A percentile compares a stretch with the other conserved stretches of the same genome.
Evolutionary conservation across 2,797 vertebrate species (phyloP).

Genomic region (Hydrolagus colliei): DNA sequence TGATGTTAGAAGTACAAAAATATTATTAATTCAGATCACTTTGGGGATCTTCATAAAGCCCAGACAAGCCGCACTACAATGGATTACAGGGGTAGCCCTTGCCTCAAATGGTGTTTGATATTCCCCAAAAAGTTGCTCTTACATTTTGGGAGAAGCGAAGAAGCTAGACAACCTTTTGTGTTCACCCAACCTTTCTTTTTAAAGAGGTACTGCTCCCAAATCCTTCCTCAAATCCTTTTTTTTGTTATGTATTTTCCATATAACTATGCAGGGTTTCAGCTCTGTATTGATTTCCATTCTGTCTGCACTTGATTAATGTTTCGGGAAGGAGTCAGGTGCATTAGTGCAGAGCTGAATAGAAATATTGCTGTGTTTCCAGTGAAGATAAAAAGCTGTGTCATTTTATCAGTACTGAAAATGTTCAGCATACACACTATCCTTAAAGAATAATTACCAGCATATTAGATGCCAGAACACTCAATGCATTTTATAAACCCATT

Average conservation of each 20-base stretch:
- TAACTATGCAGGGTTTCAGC: constrained; percentile 42
- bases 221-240: constrained; percentile 35
- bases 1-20: too few relatives aligned
- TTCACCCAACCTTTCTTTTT: constrained; percentile 39
- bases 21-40: background rate
- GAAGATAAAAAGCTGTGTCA: constrained; percentile 31
- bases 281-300: constrained; percentile 51
- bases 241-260: constrained; percentile 42
- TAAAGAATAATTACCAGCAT: constrained; percentile 27
- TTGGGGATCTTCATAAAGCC: background rate
- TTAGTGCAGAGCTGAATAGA: constrained; percentile 44
- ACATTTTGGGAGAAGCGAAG: constrained; percentile 37
- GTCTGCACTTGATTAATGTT: constrained; percentile 51
- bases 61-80: background rate
- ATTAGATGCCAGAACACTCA: constrained; percentile 36
- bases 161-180: constrained; percentile 34
- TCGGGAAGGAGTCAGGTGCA: constrained; percentile 43
- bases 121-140: constrained; percentile 21
- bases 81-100: background rate
- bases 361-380: constrained; percentile 42
- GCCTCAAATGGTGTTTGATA: too few relatives aligned
- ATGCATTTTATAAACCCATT: background rate
- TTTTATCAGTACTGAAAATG: constrained; percentile 36
- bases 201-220: constrained; percentile 34
- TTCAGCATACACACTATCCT: constrained; percentile 32